A percentile compares a stretch with the other conserved stretches of the same genome.
Evolutionary conservation across 1,140 invertebrate genomes (phyloP).

Genomic region (Zophobas morio): DNA sequence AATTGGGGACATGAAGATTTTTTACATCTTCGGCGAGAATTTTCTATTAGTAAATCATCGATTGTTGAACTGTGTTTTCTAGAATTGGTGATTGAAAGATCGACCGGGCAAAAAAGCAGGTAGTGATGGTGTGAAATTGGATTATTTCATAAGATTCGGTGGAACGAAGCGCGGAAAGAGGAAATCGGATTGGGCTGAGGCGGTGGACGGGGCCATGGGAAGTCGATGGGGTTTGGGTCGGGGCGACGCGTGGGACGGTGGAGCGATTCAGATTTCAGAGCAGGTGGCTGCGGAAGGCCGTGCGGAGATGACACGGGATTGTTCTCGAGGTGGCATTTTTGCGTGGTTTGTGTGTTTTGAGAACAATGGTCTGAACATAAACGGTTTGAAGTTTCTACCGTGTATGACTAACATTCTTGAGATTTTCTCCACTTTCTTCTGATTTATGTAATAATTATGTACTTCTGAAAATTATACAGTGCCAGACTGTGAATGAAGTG

Average conservation of each 20-base stretch:
- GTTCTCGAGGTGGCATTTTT: no score
- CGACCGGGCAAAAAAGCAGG: not conserved
- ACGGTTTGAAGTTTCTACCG: no score
- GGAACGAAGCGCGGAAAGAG: conserved; percentile 13
- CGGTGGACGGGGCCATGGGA: not conserved
- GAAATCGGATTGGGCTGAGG: not conserved
- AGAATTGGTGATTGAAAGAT: no score
- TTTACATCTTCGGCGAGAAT: conserved; percentile 26
- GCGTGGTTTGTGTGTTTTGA: no score
- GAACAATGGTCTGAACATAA: no score
- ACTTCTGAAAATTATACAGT: no score
- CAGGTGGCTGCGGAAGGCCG: not conserved
- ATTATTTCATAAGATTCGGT: conserved; percentile 21
- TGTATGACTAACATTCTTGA: no score
- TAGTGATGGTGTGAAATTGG: conserved; percentile 30
- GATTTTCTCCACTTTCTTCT: no score
- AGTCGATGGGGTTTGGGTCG: no score
- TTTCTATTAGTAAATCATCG: conserved; percentile 37
- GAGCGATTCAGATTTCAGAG: not conserved
- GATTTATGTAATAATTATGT: no score
- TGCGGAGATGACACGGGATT: no score
- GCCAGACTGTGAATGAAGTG: no score
- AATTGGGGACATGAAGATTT: conserved; percentile 44
- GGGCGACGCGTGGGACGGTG: not conserved
- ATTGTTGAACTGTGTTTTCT: conserved; percentile 28